phyloP scores from a whole-genome alignment of 2,888 invertebrate genomes.

The Drosophila prolongata region DNA sequence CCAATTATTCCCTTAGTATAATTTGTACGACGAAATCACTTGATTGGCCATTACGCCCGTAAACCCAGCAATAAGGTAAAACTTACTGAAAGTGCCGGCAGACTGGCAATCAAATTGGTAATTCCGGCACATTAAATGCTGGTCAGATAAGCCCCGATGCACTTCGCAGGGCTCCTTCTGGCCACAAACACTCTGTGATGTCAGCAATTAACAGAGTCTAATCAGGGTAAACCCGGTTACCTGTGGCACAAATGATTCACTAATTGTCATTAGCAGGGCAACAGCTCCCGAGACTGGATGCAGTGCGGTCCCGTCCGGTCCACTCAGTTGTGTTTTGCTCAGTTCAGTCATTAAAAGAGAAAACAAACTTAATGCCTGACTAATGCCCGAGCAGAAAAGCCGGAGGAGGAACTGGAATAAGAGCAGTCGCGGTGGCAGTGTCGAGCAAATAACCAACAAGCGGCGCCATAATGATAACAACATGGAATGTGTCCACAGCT shows the following conservation, averaged over 20 bases:
- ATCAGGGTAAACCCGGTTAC: constrained; percentile 63
- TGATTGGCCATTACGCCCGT: constrained; percentile 1
- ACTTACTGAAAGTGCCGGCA: constrained; percentile 8
- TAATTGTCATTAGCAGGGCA: constrained; percentile 56
- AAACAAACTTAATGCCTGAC: constrained; percentile 62
- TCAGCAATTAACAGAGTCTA: constrained; percentile 69
- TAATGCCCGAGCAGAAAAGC: constrained; percentile 32
- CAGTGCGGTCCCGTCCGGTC: constrained; percentile 12
- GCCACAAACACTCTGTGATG: constrained; percentile 27
- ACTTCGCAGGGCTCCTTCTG: background rate
- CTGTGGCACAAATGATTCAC: constrained; percentile 58
- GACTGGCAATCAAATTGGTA: constrained; percentile 23
- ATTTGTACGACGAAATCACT: constrained; percentile 8
- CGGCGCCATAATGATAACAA: constrained; percentile 41
- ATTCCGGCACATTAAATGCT: constrained; percentile 35
- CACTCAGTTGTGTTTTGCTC: background rate
- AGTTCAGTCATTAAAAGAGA: constrained; percentile 54
- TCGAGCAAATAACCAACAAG: constrained; percentile 33
- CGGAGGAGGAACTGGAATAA: constrained; percentile 10
- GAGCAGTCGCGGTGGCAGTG: constrained; percentile 28
- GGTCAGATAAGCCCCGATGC: constrained; percentile 17
- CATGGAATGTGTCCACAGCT: constrained; percentile 11
- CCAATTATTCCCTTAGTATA: background rate
- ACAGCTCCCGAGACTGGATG: constrained; percentile 2
- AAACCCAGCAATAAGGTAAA: background rate